Evolutionary conservation across 1,140 invertebrate genomes (phyloP).

Genomic region (Formica selysi): DNA sequence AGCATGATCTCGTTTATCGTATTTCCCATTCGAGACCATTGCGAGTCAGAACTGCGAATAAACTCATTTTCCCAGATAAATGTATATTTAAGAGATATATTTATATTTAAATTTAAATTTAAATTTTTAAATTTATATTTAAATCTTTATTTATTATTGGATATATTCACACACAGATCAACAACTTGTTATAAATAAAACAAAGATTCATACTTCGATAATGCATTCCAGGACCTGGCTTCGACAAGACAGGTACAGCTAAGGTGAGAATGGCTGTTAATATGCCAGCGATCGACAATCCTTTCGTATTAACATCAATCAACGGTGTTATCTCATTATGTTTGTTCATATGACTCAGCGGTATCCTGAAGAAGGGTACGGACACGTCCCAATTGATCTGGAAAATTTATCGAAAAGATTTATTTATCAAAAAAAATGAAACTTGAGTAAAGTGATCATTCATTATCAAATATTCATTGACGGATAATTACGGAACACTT

Average conservation of each 20-base stretch:
- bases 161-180: background rate
- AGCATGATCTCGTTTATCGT: conserved; percentile 78
- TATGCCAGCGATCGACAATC: conserved; percentile 76
- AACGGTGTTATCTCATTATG: conserved; percentile 64
- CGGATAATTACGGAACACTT: background rate
- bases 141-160: background rate
- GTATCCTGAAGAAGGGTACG: conserved; percentile 81
- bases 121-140: too few species aligned
- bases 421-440: background rate
- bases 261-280: conserved; percentile 73
- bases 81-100: background rate
- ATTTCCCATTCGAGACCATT: conserved; percentile 71
- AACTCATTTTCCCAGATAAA: background rate
- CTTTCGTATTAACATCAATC: conserved; percentile 78
- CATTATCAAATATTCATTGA: background rate
- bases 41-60: conserved; percentile 56
- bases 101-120: too few species aligned
- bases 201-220: conserved; percentile 68
- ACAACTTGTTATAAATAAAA: too few species aligned
- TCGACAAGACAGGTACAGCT: conserved; percentile 76
- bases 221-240: conserved; percentile 48
- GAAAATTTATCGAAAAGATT: conserved; percentile 26
- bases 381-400: conserved; percentile 81
- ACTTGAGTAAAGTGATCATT: background rate
- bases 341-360: conserved; percentile 64